phyloP scores from a whole-genome alignment of 2,797 vertebrate genomes.

The Eurystomus glaucurus region DNA sequence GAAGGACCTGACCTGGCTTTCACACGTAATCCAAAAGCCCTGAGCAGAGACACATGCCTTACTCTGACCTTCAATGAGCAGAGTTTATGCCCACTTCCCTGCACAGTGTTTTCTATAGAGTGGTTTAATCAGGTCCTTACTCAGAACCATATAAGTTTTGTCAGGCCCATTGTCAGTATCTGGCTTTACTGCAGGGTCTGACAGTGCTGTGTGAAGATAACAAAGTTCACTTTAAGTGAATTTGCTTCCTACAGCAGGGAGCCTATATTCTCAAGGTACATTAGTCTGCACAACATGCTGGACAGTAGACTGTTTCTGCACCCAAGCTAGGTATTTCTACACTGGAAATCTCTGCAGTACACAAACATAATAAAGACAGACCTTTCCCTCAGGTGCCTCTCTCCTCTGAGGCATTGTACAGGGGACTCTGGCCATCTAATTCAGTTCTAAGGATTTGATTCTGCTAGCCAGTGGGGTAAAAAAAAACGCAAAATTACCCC shows the following conservation, averaged over 20 bases:
- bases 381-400: neutral
- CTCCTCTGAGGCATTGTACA: neutral
- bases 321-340: neutral
- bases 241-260: conserved; percentile 5
- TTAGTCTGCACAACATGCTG: neutral
- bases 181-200: neutral
- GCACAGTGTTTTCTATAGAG: neutral
- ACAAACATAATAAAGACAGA: neutral
- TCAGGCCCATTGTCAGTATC: conserved; percentile 16
- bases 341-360: neutral
- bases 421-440: neutral
- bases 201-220: neutral
- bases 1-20: neutral
- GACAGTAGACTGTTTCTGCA: neutral
- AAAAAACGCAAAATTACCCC: neutral
- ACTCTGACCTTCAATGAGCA: conserved; percentile 10
- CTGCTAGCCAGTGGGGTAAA: neutral
- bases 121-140: conserved; percentile 20
- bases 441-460: neutral
- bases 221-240: conserved; percentile 20
- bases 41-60: neutral
- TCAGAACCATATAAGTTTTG: neutral
- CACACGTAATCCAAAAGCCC: neutral
- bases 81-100: neutral
- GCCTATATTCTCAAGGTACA: neutral